A percentile compares a stretch with the other conserved stretches of the same genome.
Evolutionary conservation across 2,113 vertebrate genomes (phyloP).

Genomic region (Eublepharis macularius): DNA sequence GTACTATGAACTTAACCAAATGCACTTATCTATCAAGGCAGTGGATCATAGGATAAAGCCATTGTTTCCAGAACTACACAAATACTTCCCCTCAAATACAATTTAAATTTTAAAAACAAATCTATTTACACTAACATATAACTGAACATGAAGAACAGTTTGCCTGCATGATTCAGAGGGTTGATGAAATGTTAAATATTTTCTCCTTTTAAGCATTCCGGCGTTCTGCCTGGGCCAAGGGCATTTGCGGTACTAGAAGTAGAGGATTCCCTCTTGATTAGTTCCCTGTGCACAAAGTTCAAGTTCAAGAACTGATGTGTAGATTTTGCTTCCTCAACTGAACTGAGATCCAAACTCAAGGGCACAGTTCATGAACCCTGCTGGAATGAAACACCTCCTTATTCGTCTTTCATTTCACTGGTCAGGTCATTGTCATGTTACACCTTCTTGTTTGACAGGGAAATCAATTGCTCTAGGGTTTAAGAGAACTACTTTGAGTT

Average conservation of each 20-base stretch:
- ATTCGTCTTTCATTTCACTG: background rate
- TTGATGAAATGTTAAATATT: background rate
- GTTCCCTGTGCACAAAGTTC: conserved; percentile 2
- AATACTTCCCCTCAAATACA: background rate
- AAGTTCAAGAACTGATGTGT: conserved; percentile 4
- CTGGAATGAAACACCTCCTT: conserved; percentile 6
- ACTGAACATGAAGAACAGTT: background rate
- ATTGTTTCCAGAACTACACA: background rate
- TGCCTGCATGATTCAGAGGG: background rate
- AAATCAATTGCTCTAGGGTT: conserved; percentile 7
- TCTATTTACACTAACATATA: conserved; percentile 6
- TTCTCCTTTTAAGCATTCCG: background rate
- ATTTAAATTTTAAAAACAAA: background rate
- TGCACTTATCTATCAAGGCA: background rate
- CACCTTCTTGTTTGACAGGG: conserved; percentile 9
- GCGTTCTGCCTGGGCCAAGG: background rate
- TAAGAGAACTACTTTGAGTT: background rate
- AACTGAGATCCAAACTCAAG: background rate
- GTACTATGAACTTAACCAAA: background rate
- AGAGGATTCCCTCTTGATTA: background rate
- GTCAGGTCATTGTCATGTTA: conserved; percentile 14
- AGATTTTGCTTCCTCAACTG: background rate
- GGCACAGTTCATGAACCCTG: conserved; percentile 13
- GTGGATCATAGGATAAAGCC: background rate
- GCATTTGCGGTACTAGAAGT: background rate